Conservation (phyloP, 2,113 vertebrate genomes). For the Cygnus buccinator region DNA sequence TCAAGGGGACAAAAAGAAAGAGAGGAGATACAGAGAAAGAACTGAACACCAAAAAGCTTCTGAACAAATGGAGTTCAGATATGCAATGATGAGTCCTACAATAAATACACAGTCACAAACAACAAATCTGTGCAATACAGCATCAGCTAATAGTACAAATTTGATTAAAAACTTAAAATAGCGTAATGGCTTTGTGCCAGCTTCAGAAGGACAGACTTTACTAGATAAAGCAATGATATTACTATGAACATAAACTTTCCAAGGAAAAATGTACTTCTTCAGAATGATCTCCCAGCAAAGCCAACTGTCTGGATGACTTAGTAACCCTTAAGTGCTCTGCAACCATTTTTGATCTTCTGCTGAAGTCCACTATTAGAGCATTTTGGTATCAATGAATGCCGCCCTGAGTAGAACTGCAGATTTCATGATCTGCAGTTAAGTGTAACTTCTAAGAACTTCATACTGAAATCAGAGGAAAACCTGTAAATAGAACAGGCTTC, state of each 20-base stretch:
- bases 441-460: not conserved
- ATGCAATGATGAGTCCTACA: not conserved
- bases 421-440: not conserved
- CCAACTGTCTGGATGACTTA: not conserved
- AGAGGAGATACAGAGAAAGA: not conserved
- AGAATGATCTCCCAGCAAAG: not conserved
- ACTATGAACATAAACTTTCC: not conserved
- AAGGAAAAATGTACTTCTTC: not conserved
- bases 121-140: not conserved
- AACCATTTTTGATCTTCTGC: not conserved
- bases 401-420: not conserved
- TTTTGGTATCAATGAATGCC: not conserved
- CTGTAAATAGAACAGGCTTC: constrained; percentile 20
- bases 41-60: not conserved
- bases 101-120: not conserved
- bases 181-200: not conserved
- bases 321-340: not conserved
- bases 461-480: not conserved
- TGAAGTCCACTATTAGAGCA: not conserved
- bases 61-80: not conserved
- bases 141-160: not conserved
- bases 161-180: not conserved
- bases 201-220: not conserved
- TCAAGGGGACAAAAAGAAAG: not conserved
- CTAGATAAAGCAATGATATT: not conserved